Evolutionary conservation across 2,888 invertebrate genomes (phyloP).

Genomic region (Myopa tessellatipennis): DNA sequence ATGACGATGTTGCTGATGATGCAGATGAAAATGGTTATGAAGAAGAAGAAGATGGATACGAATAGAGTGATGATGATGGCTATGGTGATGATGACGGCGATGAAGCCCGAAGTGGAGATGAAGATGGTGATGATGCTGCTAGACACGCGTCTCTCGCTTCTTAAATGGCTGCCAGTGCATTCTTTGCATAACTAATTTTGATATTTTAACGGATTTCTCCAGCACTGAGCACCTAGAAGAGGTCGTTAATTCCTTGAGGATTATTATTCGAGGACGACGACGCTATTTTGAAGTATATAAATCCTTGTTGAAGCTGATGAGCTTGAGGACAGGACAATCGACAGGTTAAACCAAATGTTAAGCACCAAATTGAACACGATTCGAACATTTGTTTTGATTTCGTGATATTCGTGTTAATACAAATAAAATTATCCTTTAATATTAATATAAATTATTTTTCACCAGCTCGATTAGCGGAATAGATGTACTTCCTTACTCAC

Average conservation of each 20-base stretch:
- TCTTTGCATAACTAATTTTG: slow-evolving; percentile 46
- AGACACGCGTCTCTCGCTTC: slow-evolving; percentile 16
- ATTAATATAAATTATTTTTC: too few species aligned
- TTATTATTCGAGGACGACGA: slow-evolving; percentile 46
- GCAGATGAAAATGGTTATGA: slow-evolving; percentile 4
- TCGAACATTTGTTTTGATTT: too few species aligned
- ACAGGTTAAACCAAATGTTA: background rate
- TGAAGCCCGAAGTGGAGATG: too few species aligned
- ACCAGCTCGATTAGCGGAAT: too few species aligned
- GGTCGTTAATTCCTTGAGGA: slow-evolving; percentile 9
- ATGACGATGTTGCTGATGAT: background rate
- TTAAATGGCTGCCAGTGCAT: slow-evolving; percentile 39
- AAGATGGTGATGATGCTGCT: background rate
- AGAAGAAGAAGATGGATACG: background rate
- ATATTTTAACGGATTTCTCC: slow-evolving; percentile 28
- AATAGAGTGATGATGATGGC: too few species aligned
- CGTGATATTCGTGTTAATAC: too few species aligned
- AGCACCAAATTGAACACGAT: background rate
- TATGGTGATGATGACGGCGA: background rate
- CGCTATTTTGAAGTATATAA: background rate
- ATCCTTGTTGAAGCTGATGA: background rate
- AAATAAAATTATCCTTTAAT: too few species aligned
- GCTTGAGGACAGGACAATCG: background rate
- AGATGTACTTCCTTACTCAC: too few species aligned
- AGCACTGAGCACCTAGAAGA: slow-evolving; percentile 1